These are phyloP conservation scores for Hypomecis punctinalis DNA, from an alignment of 2,888 invertebrate genomes.

Conservation along the genomic window DNA sequence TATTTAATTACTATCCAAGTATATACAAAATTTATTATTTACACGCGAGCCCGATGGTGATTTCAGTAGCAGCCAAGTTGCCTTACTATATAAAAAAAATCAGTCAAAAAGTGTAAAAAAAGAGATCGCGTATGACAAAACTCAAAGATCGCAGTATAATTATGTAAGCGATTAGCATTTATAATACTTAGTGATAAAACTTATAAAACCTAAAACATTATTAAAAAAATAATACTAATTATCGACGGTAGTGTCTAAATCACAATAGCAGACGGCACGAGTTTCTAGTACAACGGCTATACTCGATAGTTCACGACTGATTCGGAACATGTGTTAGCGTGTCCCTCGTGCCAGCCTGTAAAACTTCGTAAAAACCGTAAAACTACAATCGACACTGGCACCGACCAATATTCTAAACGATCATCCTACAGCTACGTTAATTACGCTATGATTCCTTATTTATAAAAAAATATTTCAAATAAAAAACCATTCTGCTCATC, in stretches of 20 bases:
- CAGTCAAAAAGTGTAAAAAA: slow-evolving; percentile 67
- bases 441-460: slow-evolving; percentile 32
- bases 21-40: slow-evolving; percentile 62
- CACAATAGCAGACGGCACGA: slow-evolving; percentile 38
- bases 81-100: slow-evolving; percentile 57
- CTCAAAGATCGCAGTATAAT: slow-evolving; percentile 57
- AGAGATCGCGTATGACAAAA: slow-evolving; percentile 62
- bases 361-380: slow-evolving; percentile 28
- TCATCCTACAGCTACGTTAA: slow-evolving; percentile 49
- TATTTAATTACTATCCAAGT: slow-evolving; percentile 42
- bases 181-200: slow-evolving; percentile 53
- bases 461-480: slow-evolving; percentile 35
- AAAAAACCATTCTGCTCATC: slow-evolving; percentile 19
- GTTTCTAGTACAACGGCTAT: slow-evolving; percentile 1
- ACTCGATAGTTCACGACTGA: background rate
- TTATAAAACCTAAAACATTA: slow-evolving; percentile 34
- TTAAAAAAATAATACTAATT: slow-evolving; percentile 54
- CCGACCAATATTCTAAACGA: slow-evolving; percentile 37
- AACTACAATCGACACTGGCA: slow-evolving; percentile 43
- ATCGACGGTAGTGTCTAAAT: slow-evolving; percentile 47
- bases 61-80: slow-evolving; percentile 47
- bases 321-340: background rate
- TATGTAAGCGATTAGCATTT: slow-evolving; percentile 56
- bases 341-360: slow-evolving; percentile 29
- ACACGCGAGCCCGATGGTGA: slow-evolving; percentile 44